phyloP scores from a whole-genome alignment of 2,888 invertebrate species.

The Agrotis segetum region DNA sequence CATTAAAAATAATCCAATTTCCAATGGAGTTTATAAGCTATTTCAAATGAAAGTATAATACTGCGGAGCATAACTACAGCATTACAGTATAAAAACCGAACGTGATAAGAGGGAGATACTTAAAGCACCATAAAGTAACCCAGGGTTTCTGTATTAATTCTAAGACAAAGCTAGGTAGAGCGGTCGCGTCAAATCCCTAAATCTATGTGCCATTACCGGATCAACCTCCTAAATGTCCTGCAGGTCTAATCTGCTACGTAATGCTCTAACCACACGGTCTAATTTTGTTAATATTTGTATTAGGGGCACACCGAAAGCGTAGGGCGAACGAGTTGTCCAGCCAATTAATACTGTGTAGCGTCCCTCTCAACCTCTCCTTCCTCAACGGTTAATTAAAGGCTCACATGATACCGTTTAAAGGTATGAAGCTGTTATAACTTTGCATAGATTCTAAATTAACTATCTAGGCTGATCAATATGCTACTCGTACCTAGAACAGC shows the following conservation, averaged over 20 bases:
- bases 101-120: background rate
- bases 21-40: too few species aligned
- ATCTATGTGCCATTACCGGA: conserved; percentile 29
- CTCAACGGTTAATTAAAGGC: conserved; percentile 50
- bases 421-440: conserved; percentile 45
- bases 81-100: background rate
- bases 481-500: background rate
- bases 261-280: conserved; percentile 45
- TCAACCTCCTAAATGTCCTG: conserved; percentile 18
- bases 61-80: too few species aligned
- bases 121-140: conserved; percentile 18
- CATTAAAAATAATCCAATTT: too few species aligned
- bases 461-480: conserved; percentile 32
- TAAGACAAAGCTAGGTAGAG: conserved; percentile 23
- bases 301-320: conserved; percentile 26
- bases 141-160: conserved; percentile 14
- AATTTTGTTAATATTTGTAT: conserved; percentile 60
- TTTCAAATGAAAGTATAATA: too few species aligned
- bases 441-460: conserved; percentile 44
- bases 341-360: conserved; percentile 50
- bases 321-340: conserved; percentile 44
- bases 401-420: conserved; percentile 51
- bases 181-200: conserved; percentile 22
- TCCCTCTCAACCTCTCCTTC: conserved; percentile 28
- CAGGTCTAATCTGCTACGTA: conserved; percentile 35